These are phyloP conservation scores for Asteroscopus sphinx DNA, from an alignment of 2,888 invertebrate genomes.

Conservation along the genomic window DNA sequence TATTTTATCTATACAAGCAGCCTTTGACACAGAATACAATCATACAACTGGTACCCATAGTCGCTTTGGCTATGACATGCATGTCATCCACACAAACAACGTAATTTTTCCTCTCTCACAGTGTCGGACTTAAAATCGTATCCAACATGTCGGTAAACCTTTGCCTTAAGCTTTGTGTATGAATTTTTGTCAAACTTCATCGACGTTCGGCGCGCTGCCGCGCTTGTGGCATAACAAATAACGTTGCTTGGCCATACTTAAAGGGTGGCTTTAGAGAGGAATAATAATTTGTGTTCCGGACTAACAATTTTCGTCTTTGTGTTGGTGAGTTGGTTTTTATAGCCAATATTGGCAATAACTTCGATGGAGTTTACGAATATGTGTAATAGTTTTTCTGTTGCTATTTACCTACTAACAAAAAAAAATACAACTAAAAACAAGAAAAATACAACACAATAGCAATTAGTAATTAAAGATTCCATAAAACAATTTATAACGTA, in stretches of 20 bases:
- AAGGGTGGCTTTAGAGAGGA: constrained; percentile 26
- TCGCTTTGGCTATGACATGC: constrained; percentile 4
- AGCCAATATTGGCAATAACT: constrained; percentile 11
- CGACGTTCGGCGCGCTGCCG: constrained; percentile 23
- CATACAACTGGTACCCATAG: background rate
- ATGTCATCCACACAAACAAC: constrained; percentile 38
- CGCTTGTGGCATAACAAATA: constrained; percentile 30
- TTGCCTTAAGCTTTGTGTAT: constrained; percentile 46
- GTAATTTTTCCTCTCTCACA: constrained; percentile 26
- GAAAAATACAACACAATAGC: too few relatives aligned
- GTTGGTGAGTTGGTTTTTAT: constrained; percentile 1
- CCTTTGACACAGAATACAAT: too few relatives aligned
- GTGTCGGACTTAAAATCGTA: constrained; percentile 28
- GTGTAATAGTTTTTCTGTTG: too few relatives aligned
- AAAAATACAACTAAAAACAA: too few relatives aligned
- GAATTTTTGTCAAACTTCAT: constrained; percentile 48
- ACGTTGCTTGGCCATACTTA: constrained; percentile 17
- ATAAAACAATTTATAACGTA: too few relatives aligned
- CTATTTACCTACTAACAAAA: too few relatives aligned
- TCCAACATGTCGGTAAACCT: constrained; percentile 29
- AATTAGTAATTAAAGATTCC: too few relatives aligned
- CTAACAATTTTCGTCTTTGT: constrained; percentile 5
- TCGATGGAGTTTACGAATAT: background rate
- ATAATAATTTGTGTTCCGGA: constrained; percentile 9
- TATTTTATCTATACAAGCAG: too few relatives aligned